These are phyloP conservation scores for Nomada goodeniana DNA, from an alignment of 2,888 invertebrate genomes.

Conservation along the genomic window DNA sequence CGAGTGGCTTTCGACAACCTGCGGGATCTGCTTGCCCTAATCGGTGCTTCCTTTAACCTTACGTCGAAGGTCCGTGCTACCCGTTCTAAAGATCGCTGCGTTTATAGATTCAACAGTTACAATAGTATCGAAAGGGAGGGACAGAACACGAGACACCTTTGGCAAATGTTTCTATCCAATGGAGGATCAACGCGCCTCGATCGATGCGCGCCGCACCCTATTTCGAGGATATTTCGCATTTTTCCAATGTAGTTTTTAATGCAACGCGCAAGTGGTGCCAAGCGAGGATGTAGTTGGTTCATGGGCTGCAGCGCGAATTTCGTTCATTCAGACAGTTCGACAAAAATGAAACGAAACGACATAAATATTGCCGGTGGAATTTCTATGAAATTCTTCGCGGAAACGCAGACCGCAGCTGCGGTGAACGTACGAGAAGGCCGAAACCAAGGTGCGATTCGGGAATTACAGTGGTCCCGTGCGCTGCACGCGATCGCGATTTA, in stretches of 20 bases:
- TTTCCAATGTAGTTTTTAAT: conserved; percentile 25
- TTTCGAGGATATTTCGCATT: conserved; percentile 34
- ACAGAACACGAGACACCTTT: not conserved
- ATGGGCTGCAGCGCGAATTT: not conserved
- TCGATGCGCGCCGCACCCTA: too few species aligned
- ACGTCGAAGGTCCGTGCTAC: conserved; percentile 32
- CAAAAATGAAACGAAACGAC: not conserved
- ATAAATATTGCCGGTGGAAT: too few species aligned
- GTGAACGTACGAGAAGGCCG: not conserved
- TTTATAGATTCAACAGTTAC: conserved; percentile 28
- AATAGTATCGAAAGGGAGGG: conserved; percentile 13
- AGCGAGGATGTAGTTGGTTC: not conserved
- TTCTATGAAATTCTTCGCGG: too few species aligned
- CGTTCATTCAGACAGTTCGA: not conserved
- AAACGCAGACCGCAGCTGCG: not conserved
- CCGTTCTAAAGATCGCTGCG: conserved; percentile 39
- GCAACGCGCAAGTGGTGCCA: not conserved
- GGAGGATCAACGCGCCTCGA: not conserved
- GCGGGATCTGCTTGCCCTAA: conserved; percentile 74
- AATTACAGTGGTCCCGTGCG: conserved; percentile 9
- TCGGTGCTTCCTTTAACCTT: conserved; percentile 69
- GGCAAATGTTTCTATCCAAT: not conserved
- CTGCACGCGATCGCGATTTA: conserved; percentile 32
- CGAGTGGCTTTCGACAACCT: conserved; percentile 53
- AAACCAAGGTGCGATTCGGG: not conserved